Base-by-base conservation (phyloP, 2,113 vertebrate genomes). In the Apodemus sylvaticus region DNA sequence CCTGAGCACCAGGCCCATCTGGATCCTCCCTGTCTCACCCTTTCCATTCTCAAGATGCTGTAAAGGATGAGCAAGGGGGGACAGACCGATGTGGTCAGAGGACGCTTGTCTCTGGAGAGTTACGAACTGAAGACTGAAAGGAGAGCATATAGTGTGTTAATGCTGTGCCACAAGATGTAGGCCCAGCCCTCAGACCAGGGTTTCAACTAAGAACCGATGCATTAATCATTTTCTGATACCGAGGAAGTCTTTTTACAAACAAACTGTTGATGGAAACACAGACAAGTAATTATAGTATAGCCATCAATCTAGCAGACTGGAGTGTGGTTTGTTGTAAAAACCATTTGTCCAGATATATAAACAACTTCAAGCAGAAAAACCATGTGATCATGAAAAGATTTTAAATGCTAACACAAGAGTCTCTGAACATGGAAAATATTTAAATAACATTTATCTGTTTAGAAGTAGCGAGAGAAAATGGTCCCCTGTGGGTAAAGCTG, bases 231-330 rank as follows among this genome's bases (percentile, higher is more conserved):
- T 86, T 31, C 0, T 74, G 96, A 87, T 96, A 93, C 60, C 91
- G 81, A 96, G 45, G 55, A 91, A 68, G 91, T 95, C 16, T 86
- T 94, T 89, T 90, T 97, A 55, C 9, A 97, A 91, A 78, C 93
- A 94, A 71, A 55, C 42, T 95, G 19, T 96, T 98, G 77, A 95
- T 97, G 68, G 93, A 55, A 81, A 97, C 48, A 70, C 55, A 90
- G 0, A 31, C 87, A 10, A 95, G 34, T 86, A 95, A 90, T 96
- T 97, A 39, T 17, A 34, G 5, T 74, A 34, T 79, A 91, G 81
- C 94, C 62, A 71, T 96, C 68, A 91, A 0, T 96, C 70, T 68
- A 53, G 90, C 36, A 39, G 11, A 29, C 19, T 70, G 66, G 45
- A 97, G 64, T 66, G 5, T 83, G 29, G 42, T 81, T 55, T 97